These are phyloP conservation scores for Elephantulus edwardii DNA, from an alignment of 2,113 vertebrate genomes.

Conservation along the genomic window DNA sequence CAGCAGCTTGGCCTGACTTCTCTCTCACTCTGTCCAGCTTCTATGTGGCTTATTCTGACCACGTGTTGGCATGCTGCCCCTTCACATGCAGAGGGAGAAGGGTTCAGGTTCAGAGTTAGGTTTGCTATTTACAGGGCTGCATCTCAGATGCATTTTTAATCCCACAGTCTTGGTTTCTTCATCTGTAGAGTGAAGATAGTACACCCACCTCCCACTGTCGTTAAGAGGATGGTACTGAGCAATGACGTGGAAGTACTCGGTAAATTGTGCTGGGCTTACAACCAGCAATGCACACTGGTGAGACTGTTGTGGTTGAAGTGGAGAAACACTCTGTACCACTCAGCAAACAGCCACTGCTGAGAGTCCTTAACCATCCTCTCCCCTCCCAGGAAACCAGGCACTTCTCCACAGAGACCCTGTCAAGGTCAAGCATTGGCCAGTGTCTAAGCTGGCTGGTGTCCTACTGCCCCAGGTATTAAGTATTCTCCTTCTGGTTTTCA, in stretches of 20 bases:
- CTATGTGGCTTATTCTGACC: not conserved
- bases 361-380: not conserved
- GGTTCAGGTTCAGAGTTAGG: not conserved
- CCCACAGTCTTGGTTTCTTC: not conserved
- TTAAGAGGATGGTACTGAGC: not conserved
- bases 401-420: not conserved
- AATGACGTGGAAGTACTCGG: not conserved
- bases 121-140: not conserved
- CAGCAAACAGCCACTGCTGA: not conserved
- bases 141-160: not conserved
- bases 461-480: not conserved
- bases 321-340: accelerated
- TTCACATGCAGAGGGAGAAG: accelerated
- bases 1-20: not conserved
- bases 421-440: not conserved
- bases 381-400: not conserved
- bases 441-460: not conserved
- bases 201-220: accelerated
- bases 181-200: not conserved
- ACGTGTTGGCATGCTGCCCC: not conserved
- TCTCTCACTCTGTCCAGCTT: not conserved
- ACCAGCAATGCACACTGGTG: not conserved
- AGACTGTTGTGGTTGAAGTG: not conserved
- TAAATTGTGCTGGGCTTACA: not conserved
- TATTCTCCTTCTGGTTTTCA: not conserved